Conservation (phyloP, 2,113 vertebrate species). For the Ceratotherium simum region DNA sequence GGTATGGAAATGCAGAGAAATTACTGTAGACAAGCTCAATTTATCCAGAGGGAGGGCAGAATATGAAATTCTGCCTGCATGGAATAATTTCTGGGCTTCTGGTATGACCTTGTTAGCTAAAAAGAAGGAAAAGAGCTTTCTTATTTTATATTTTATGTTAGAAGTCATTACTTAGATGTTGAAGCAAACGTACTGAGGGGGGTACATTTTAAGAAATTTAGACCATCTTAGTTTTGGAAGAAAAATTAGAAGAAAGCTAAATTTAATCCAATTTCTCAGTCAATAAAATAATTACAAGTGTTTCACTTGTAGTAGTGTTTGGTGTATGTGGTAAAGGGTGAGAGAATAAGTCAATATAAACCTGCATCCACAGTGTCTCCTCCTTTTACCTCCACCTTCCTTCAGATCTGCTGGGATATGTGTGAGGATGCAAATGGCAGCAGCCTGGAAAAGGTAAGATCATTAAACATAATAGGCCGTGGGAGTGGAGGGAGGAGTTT, state of each 20-base stretch:
- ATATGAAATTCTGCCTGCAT: not conserved
- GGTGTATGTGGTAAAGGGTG: not conserved
- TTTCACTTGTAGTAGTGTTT: not conserved
- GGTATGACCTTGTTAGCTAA: not conserved
- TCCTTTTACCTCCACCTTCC: not conserved
- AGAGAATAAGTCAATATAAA: not conserved
- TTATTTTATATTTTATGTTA: constrained; percentile 39
- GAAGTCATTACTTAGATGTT: not conserved
- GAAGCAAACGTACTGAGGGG: not conserved
- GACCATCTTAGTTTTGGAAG: not conserved
- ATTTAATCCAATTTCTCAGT: not conserved
- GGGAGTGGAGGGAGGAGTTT: not conserved
- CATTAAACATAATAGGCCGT: not conserved
- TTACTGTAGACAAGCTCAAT: not conserved
- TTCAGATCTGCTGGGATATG: not conserved
- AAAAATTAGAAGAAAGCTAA: not conserved
- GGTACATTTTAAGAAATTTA: constrained; percentile 1
- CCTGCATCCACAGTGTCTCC: not conserved
- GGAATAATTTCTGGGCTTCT: constrained; percentile 59
- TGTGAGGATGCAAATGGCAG: not conserved
- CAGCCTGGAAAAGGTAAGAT: not conserved
- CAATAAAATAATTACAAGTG: not conserved
- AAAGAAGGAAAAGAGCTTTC: constrained; percentile 28
- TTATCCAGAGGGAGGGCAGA: not conserved
- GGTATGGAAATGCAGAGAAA: constrained; percentile 43